These are phyloP conservation scores for Gorsachius magnificus DNA, from an alignment of 2,797 vertebrate species.

Conservation along the genomic window DNA sequence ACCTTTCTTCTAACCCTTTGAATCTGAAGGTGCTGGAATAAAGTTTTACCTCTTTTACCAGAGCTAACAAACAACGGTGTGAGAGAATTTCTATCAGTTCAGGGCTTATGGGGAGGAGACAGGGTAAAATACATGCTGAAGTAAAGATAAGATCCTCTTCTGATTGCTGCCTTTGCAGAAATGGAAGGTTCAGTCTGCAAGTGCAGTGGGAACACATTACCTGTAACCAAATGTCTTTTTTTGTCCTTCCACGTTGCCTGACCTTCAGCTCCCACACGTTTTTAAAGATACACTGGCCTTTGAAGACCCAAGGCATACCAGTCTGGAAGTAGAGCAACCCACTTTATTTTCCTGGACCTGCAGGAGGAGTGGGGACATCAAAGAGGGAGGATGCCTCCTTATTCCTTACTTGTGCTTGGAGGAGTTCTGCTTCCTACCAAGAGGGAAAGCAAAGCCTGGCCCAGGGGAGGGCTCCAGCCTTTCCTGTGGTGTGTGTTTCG, in stretches of 20 bases:
- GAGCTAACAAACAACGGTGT: not conserved
- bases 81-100: not conserved
- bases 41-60: not conserved
- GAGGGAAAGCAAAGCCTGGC: not conserved
- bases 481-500: not conserved
- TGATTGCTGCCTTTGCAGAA: not conserved
- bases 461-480: not conserved
- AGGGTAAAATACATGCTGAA: not conserved
- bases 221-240: not conserved
- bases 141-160: not conserved
- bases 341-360: not conserved
- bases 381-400: not conserved
- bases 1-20: not conserved
- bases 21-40: constrained; percentile 10
- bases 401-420: not conserved
- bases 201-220: not conserved
- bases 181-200: not conserved
- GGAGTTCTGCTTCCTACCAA: not conserved
- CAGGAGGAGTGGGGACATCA: not conserved
- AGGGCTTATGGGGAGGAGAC: not conserved
- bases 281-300: not conserved
- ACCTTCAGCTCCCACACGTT: not conserved
- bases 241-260: not conserved
- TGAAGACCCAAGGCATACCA: not conserved
- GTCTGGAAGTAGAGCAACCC: not conserved